A percentile compares a stretch with the other conserved stretches of the same genome.
These are phyloP conservation scores for Apocrypta bakeri DNA, from an alignment of 1,140 invertebrate species.

Conservation along the genomic window DNA sequence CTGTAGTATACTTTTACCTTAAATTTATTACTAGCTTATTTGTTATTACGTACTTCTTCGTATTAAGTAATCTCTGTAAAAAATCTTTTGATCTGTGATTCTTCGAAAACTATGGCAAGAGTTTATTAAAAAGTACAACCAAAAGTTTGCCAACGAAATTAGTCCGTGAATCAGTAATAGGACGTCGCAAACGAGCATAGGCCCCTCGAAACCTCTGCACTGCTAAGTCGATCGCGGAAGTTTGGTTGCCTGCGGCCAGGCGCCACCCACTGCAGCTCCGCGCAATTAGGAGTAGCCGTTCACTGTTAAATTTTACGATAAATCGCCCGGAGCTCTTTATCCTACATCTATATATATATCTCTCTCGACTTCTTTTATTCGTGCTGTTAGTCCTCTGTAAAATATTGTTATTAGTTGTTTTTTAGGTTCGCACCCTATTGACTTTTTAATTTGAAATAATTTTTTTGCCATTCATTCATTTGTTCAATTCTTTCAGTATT, in stretches of 20 bases:
- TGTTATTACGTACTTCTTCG: too few relatives aligned
- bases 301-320: conserved; percentile 10
- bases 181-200: neutral
- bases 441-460: too few relatives aligned
- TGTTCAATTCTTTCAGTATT: too few relatives aligned
- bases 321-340: conserved; percentile 5
- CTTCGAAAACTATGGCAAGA: too few relatives aligned
- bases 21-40: too few relatives aligned
- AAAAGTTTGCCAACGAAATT: conserved; percentile 30
- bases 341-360: neutral
- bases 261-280: neutral
- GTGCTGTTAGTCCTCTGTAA: neutral
- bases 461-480: too few relatives aligned
- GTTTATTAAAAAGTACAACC: too few relatives aligned
- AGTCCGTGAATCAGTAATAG: conserved; percentile 39
- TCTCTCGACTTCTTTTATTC: neutral
- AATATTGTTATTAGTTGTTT: neutral
- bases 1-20: too few relatives aligned
- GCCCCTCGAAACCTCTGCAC: neutral
- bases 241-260: conserved; percentile 36
- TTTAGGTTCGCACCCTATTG: too few relatives aligned
- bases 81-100: too few relatives aligned
- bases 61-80: too few relatives aligned
- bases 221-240: conserved; percentile 29
- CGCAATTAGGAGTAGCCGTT: conserved; percentile 17